phyloP scores from a whole-genome alignment of 92 coral and sea anemone species.

The Zoanthus solanderi region DNA sequence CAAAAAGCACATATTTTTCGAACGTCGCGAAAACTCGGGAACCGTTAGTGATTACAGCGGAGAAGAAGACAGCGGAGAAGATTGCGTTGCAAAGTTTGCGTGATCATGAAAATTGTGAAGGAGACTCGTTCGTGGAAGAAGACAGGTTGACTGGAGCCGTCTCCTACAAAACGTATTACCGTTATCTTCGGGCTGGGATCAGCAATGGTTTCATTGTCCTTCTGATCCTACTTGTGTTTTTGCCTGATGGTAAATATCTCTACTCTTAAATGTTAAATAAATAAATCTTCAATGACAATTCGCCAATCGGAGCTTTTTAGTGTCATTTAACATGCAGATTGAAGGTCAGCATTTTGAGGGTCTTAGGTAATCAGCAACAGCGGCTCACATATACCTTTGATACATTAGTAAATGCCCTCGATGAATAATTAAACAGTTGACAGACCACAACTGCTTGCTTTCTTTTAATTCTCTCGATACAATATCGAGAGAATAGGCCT shows the following conservation, averaged over 20 bases:
- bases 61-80: background rate
- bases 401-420: no score
- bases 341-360: no score
- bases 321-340: no score
- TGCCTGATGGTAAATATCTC: constrained; percentile 46
- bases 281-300: no score
- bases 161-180: constrained; percentile 49
- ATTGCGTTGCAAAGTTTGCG: background rate
- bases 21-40: background rate
- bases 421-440: no score
- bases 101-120: constrained; percentile 5
- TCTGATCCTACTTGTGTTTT: constrained; percentile 19
- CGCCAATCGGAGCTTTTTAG: no score
- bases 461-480: no score
- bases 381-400: no score
- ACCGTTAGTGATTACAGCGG: background rate
- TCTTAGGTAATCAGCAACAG: no score
- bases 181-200: constrained; percentile 53
- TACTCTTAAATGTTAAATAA: no score
- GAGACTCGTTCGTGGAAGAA: constrained; percentile 18
- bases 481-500: no score
- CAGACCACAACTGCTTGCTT: no score
- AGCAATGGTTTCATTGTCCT: constrained; percentile 7
- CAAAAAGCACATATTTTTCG: background rate
- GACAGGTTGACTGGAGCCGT: constrained; percentile 49